phyloP scores from a whole-genome alignment of 2,888 invertebrate species.

The Drosophila parthenogenetica region DNA sequence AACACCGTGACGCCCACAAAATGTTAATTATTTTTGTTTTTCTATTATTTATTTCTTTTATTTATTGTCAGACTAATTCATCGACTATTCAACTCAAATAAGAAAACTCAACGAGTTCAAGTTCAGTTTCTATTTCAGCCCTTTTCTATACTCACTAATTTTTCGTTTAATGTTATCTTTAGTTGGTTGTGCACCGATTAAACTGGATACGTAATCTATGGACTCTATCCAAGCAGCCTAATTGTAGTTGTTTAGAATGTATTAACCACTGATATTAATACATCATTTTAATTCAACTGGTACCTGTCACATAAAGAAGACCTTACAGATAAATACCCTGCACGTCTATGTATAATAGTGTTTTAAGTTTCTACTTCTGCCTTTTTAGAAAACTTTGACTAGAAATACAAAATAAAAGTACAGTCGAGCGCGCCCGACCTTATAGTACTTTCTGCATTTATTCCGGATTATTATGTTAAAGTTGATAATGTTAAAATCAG shows the following conservation, averaged over 20 bases:
- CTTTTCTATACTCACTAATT: not conserved
- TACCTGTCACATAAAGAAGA: too few relatives aligned
- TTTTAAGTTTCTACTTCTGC: too few relatives aligned
- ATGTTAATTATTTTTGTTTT: conserved; percentile 17
- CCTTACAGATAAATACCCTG: too few relatives aligned
- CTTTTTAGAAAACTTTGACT: too few relatives aligned
- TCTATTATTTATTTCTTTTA: conserved; percentile 1
- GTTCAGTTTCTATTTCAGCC: not conserved
- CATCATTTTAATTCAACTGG: too few relatives aligned
- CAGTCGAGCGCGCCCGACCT: too few relatives aligned
- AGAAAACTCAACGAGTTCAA: conserved; percentile 32
- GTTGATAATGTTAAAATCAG: too few relatives aligned
- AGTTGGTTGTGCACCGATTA: not conserved
- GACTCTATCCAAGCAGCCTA: not conserved
- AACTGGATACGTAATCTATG: not conserved
- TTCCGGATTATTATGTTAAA: too few relatives aligned
- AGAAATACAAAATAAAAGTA: too few relatives aligned
- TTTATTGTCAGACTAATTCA: conserved; percentile 45
- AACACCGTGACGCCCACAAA: conserved; percentile 46
- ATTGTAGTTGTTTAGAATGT: not conserved
- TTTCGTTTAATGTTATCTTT: not conserved
- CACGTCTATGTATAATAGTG: too few relatives aligned
- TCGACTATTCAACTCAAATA: conserved; percentile 29
- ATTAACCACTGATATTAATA: not conserved
- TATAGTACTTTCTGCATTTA: too few relatives aligned